Conservation (phyloP, 2,797 vertebrate species). For the Antennarius maculatus region DNA sequence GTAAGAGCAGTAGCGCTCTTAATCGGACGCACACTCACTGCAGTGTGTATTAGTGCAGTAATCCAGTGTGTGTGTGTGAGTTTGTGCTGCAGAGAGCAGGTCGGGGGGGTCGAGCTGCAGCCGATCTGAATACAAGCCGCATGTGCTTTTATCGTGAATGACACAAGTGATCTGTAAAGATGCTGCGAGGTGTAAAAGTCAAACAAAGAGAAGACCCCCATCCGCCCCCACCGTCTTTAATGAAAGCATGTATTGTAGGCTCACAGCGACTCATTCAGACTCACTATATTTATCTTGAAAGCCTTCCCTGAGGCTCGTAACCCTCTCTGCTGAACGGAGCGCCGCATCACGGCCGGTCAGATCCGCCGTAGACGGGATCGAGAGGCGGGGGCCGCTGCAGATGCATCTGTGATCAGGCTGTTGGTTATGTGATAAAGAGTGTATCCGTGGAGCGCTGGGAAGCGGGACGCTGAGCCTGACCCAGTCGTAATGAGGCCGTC, state of each 20-base stretch:
- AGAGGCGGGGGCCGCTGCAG: background rate
- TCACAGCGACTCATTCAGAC: slow-evolving; percentile 14
- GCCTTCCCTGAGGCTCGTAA: slow-evolving; percentile 35
- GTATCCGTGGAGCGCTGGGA: slow-evolving; percentile 41
- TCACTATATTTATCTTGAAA: slow-evolving; percentile 64
- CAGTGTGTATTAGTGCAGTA: slow-evolving; percentile 36
- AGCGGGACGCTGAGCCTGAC: slow-evolving; percentile 30
- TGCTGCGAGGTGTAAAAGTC: slow-evolving; percentile 13
- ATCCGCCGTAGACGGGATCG: background rate
- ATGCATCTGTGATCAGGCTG: slow-evolving; percentile 24
- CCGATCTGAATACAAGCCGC: slow-evolving; percentile 5
- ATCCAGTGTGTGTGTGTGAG: slow-evolving; percentile 30
- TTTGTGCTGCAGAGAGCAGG: slow-evolving; percentile 15
- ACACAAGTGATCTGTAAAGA: background rate
- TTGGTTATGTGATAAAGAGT: slow-evolving; percentile 34
- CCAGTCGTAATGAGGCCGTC: slow-evolving; percentile 54
- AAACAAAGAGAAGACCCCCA: slow-evolving; percentile 12
- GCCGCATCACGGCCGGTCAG: slow-evolving; percentile 1
- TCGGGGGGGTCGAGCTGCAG: slow-evolving; percentile 37
- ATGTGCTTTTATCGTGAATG: background rate
- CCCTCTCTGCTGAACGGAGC: slow-evolving; percentile 13
- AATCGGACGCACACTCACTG: slow-evolving; percentile 38
- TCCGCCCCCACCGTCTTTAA: background rate
- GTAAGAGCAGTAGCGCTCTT: slow-evolving; percentile 9
- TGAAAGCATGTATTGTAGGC: slow-evolving; percentile 12